These are phyloP conservation scores for Poicephalus gulielmi DNA, from an alignment of 2,113 vertebrate species.

Conservation along the genomic window DNA sequence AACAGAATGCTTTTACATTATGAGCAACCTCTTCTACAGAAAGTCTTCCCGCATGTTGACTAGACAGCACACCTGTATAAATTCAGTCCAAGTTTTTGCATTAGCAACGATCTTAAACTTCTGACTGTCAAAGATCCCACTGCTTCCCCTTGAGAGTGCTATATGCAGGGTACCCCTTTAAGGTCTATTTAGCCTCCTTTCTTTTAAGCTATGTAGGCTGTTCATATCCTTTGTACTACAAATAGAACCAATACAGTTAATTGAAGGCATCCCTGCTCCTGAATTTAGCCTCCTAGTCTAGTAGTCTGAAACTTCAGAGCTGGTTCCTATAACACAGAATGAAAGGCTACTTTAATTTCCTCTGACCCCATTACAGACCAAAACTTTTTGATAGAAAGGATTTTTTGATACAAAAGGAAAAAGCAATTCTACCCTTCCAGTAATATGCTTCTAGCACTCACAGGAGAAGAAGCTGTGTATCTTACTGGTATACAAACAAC, in stretches of 20 bases:
- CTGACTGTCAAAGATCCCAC: constrained; percentile 27
- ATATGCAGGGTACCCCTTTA: constrained; percentile 28
- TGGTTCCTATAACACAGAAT: constrained; percentile 55
- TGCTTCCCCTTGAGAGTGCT: constrained; percentile 39
- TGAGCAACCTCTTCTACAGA: neutral
- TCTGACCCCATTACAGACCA: constrained; percentile 56
- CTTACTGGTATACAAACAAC: neutral
- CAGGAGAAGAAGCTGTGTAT: neutral
- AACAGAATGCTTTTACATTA: neutral
- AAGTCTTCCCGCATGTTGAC: constrained; percentile 27
- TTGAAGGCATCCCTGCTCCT: constrained; percentile 74
- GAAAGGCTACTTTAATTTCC: constrained; percentile 71
- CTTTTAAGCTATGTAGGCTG: constrained; percentile 67
- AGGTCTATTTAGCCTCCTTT: constrained; percentile 59
- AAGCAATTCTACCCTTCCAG: constrained; percentile 33
- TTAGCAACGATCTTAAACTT: constrained; percentile 26
- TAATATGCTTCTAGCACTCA: neutral
- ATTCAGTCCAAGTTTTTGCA: constrained; percentile 41
- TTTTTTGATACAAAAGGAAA: constrained; percentile 35
- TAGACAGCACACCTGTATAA: constrained; percentile 36
- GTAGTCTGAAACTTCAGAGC: constrained; percentile 65
- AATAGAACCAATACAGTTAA: constrained; percentile 75
- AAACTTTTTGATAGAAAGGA: constrained; percentile 48
- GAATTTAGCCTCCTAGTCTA: constrained; percentile 55
- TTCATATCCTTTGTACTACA: constrained; percentile 71